Evolutionary conservation across 2,113 vertebrate genomes (phyloP).

Genomic region (Siniperca chuatsi): DNA sequence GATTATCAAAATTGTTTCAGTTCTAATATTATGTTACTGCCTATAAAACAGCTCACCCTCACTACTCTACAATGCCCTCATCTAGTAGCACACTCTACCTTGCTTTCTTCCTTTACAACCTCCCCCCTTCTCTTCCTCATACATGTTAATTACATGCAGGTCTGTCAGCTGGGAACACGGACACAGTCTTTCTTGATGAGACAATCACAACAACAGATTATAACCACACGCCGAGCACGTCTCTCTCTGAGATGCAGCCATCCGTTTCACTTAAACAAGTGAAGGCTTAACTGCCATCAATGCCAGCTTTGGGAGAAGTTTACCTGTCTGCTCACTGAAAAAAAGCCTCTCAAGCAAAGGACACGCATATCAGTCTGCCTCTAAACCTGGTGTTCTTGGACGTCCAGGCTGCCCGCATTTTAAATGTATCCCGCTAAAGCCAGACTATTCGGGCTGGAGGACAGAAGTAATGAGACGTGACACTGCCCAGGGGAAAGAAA

Average conservation of each 20-base stretch:
- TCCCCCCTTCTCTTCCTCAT: not conserved
- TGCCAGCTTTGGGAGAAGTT: slow-evolving; percentile 72
- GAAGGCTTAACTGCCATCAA: slow-evolving; percentile 66
- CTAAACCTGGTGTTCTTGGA: slow-evolving; percentile 67
- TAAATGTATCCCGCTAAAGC: slow-evolving; percentile 79
- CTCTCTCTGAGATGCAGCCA: slow-evolving; percentile 30
- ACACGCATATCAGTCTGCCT: slow-evolving; percentile 65
- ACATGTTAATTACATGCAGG: not conserved
- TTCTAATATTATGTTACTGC: too few species aligned
- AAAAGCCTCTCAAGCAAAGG: slow-evolving; percentile 63
- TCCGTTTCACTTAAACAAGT: slow-evolving; percentile 75
- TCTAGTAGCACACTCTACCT: not conserved
- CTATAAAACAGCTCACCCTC: not conserved
- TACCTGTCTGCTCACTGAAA: slow-evolving; percentile 65
- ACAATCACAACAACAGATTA: slow-evolving; percentile 28
- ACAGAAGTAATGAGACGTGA: slow-evolving; percentile 81
- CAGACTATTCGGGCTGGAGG: slow-evolving; percentile 57
- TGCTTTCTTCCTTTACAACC: not conserved
- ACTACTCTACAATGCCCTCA: not conserved
- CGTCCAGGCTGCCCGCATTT: slow-evolving; percentile 57
- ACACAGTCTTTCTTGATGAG: not conserved
- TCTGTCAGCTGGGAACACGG: not conserved
- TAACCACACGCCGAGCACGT: not conserved
- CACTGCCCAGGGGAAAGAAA: slow-evolving; percentile 65
- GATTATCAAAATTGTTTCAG: too few species aligned